Percentiles rank a stretch among this genome's conserved stretches.
phyloP scores from a whole-genome alignment of 2,888 invertebrate genomes.

The Homarus gammarus region DNA sequence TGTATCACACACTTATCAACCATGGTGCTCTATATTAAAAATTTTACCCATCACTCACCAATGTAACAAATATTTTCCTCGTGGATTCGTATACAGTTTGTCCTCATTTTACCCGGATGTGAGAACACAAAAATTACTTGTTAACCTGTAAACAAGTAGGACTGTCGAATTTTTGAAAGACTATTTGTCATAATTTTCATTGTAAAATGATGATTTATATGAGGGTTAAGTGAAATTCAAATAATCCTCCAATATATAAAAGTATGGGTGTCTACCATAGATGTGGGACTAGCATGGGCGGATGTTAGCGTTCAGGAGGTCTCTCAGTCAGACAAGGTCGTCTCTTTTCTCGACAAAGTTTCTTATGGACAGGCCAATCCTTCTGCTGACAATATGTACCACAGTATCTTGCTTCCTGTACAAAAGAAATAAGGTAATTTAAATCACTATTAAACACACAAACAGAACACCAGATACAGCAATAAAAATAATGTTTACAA shows the following conservation, averaged over 20 bases:
- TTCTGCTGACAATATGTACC: conserved; percentile 80
- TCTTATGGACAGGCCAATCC: conserved; percentile 81
- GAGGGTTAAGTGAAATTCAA: not conserved
- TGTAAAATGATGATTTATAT: not conserved
- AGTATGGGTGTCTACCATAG: conserved; percentile 34
- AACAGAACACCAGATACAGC: too few species aligned
- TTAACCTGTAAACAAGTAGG: not conserved
- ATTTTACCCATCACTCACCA: not conserved
- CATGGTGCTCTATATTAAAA: not conserved
- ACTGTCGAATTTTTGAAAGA: not conserved
- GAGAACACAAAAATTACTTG: not conserved
- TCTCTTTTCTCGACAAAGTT: conserved; percentile 79
- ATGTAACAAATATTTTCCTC: not conserved
- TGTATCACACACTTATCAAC: not conserved
- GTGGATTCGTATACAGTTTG: not conserved
- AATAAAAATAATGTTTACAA: not conserved
- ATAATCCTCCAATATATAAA: conserved; percentile 30
- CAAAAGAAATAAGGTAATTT: conserved; percentile 31
- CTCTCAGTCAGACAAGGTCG: conserved; percentile 77
- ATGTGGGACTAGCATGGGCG: conserved; percentile 60
- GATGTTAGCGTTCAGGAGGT: conserved; percentile 78
- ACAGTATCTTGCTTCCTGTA: conserved; percentile 80
- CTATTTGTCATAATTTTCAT: not conserved
- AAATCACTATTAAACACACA: too few species aligned
- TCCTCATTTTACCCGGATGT: not conserved